Base-by-base conservation (phyloP, 2,113 vertebrate genomes). In the Dasyornis broadbenti region DNA sequence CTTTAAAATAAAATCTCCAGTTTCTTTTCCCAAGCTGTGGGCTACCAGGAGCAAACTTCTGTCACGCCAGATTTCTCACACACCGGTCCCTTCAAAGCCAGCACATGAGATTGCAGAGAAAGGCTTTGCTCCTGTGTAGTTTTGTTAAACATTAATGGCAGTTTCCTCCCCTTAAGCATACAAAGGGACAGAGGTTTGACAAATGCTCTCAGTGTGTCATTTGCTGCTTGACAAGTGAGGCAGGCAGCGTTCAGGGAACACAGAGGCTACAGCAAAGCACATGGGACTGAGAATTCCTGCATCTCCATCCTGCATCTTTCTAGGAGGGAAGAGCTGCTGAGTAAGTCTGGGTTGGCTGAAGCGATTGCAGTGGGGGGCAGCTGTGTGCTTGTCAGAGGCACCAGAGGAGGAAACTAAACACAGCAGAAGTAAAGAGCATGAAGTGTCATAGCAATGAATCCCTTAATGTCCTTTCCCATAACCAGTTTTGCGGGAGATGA, bases 151-250 rank as follows among this genome's bases (percentile, higher is more conserved):
- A 95, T 96, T 93, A 97, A 96, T 91, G 56, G 24, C 28, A 45
- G 85, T 92, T 95, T 94, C 92, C 94, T 95, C 95, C 96, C 91
- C 82, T 87, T 96, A 84, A 92, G 57, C 66, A 94, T 49, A 96
- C 86, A 95, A 91, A 94, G 71, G 70, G 82, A 81, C 80, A 87
- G 77, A 91, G 83, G 71, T 87, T 95, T 95, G 87, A 96, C 81
- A 94, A 87, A 86, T 2, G 4, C 26, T 19, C 72, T 90, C 14
- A 11, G 73, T 57, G 60, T 93, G 93, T 90, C 82, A 90, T 71
- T 88, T 64, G 42, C 50, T 81, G 72, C 60, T 69, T 75, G 60
- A 80, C 90, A 60, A 94, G 78, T 5, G 61, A 76, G 87, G 77
- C 54, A 85, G 86, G 70, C 49, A 49, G 57, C 0, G 0, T 33